phyloP scores from a whole-genome alignment of 2,113 vertebrate species.

The Prolemur simus region DNA sequence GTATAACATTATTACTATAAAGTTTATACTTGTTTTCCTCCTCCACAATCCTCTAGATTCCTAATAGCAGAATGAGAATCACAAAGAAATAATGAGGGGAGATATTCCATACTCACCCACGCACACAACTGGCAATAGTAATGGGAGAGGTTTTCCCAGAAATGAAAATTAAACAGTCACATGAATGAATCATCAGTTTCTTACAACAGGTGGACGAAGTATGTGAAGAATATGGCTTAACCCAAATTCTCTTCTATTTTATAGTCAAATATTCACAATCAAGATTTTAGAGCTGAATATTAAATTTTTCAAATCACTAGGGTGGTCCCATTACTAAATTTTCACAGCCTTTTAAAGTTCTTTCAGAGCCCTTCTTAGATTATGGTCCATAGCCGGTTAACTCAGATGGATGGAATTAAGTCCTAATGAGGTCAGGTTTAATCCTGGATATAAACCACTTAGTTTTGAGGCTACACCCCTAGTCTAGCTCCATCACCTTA shows the following conservation, averaged over 20 bases:
- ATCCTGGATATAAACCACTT: conserved; percentile 40
- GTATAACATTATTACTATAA: neutral
- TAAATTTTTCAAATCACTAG: neutral
- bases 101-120: neutral
- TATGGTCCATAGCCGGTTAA: neutral
- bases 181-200: neutral
- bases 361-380: neutral
- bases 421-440: neutral
- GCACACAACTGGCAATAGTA: neutral
- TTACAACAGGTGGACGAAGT: neutral
- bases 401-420: neutral
- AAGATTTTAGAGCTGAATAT: neutral
- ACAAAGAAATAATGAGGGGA: neutral
- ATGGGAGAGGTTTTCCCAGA: neutral
- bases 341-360: neutral
- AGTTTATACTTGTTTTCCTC: neutral
- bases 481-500: neutral
- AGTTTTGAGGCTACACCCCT: neutral
- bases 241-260: neutral
- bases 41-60: neutral
- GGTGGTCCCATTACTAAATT: neutral
- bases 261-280: neutral
- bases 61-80: neutral
- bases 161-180: neutral
- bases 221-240: neutral